Conservation (phyloP, 2,113 vertebrate genomes). For the Anseranas semipalmata region DNA sequence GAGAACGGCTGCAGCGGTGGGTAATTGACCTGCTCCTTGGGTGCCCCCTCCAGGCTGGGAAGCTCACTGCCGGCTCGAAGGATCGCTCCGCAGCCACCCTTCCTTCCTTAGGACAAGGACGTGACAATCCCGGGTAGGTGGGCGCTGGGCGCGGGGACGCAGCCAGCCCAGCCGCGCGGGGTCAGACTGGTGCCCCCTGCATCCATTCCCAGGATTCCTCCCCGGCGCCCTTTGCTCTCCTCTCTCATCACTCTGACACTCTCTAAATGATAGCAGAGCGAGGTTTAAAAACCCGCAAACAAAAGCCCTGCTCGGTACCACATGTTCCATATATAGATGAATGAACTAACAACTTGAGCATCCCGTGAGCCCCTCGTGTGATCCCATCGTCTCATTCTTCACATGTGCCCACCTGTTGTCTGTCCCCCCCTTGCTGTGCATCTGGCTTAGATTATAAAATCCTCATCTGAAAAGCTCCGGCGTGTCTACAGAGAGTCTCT, state of each 20-base stretch:
- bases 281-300: not conserved
- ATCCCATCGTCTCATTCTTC: not conserved
- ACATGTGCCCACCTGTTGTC: not conserved
- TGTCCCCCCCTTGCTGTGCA: not conserved
- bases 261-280: not conserved
- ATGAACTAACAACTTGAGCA: not conserved
- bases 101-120: no score
- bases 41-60: not conserved
- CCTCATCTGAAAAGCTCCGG: not conserved
- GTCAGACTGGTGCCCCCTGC: not conserved
- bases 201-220: not conserved
- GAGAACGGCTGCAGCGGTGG: not conserved
- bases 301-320: not conserved
- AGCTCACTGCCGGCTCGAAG: accelerated
- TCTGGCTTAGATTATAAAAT: not conserved
- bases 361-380: not conserved
- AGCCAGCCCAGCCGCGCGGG: accelerated
- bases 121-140: not conserved
- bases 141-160: not conserved
- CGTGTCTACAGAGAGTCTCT: not conserved
- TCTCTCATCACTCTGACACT: not conserved
- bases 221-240: not conserved
- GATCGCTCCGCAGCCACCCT: accelerated
- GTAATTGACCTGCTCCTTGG: accelerated
- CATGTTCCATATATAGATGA: accelerated